Evolutionary conservation across 2,888 invertebrate species (phyloP), one percentile per base, ranked within the genome.

Genomic region (Hetaerina titia): DNA sequence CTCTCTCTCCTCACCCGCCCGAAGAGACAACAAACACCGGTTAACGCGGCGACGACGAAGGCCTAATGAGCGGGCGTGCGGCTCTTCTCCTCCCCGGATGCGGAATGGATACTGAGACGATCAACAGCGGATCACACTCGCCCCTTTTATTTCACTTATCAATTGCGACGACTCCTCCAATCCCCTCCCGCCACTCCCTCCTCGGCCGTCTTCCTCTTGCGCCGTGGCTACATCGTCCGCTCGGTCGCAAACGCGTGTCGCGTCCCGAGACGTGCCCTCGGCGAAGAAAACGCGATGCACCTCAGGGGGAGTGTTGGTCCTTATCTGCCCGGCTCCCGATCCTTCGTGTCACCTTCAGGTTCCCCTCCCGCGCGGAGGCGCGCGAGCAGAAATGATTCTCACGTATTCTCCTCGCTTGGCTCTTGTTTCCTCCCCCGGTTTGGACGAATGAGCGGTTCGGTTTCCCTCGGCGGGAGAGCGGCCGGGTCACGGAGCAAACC

Each of bases 1-100:
- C 95, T 98, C 89, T 11, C 89, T 4, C 57, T 58, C 69, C 22
- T 25, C 87, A n/a, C 25, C 87, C 25, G n/a, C 25, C 17, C 87
- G 19, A 8, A 31, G 25, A 81, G 25, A 13, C 7, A 87, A 87
- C 87, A 45, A 87, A 25, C 45, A 45, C 45, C 45, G 45, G 45
- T 45, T 45, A 45, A 45, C 11, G 87, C 25, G 15, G 45, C 45
- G 63, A 63, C 63, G 63, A 15, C 9, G 15, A 63, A 15, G 63
- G 63, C 15, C 13, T 9, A 63, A 1, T 45, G 45, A 45, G 45
- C 45, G 45, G 45, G 45, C 45, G 45, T 45, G 45, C 45, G 45
- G 45, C 45, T 81, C 31, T 31, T 81, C 31, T 31, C 81, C 69
- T 69, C 69, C 69, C 69, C 8, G 22, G 8, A 9, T 22, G 22